These are phyloP conservation scores for Calosoma granatense DNA, from an alignment of 1,140 invertebrate species.

Conservation along the genomic window DNA sequence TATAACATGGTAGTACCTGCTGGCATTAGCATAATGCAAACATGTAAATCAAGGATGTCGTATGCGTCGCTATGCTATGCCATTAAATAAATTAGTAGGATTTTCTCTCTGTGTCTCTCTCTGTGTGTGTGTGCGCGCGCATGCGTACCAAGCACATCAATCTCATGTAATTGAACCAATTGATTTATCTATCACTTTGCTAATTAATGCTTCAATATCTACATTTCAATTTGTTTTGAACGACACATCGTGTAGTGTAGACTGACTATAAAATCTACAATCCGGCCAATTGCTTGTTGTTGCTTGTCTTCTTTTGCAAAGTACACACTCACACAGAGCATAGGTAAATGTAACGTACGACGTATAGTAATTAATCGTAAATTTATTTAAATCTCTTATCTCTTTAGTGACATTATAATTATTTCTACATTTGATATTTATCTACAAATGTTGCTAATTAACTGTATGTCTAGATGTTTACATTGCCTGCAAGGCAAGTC, in stretches of 20 bases:
- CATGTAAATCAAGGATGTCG: not conserved
- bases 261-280: not conserved
- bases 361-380: not conserved
- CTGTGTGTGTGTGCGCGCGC: not conserved
- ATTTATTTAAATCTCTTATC: not conserved
- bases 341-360: no score
- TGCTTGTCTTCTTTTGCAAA: not conserved
- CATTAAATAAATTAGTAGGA: not conserved
- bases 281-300: not conserved
- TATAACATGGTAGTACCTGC: not conserved
- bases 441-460: not conserved
- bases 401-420: not conserved
- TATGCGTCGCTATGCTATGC: no score
- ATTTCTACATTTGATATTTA: not conserved
- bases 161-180: not conserved
- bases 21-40: constrained; percentile 4
- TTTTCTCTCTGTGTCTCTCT: no score
- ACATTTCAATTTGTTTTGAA: not conserved
- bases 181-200: not conserved
- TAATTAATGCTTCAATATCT: not conserved
- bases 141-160: not conserved
- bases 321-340: no score
- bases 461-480: not conserved
- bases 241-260: no score
- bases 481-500: no score